Evolutionary conservation across 1,140 invertebrate genomes (phyloP).

Genomic region (Tetraneura akinire): DNA sequence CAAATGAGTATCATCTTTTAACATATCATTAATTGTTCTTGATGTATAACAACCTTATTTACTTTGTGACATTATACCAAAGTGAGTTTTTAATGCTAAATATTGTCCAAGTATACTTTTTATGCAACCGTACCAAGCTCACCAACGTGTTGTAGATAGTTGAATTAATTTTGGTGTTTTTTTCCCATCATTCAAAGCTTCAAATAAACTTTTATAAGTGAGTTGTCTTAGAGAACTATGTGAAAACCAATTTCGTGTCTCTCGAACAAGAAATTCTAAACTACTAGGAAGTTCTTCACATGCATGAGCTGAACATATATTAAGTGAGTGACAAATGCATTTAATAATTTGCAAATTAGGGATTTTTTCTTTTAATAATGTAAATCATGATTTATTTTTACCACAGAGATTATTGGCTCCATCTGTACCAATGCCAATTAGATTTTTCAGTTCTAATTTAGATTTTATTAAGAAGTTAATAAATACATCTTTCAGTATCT

Average conservation of each 20-base stretch:
- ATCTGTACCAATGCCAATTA: neutral
- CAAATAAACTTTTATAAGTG: neutral
- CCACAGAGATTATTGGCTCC: neutral
- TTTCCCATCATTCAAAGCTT: neutral
- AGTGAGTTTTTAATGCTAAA: neutral
- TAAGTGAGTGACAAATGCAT: neutral
- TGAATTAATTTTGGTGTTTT: neutral
- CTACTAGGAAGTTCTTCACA: neutral
- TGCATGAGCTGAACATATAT: neutral
- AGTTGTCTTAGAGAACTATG: neutral
- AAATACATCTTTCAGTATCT: neutral
- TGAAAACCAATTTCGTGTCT: neutral
- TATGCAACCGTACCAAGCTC: neutral
- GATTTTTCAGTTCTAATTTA: neutral
- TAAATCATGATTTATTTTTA: neutral
- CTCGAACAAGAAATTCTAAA: neutral
- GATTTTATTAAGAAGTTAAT: neutral
- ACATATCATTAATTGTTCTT: no score
- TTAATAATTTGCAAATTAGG: no score
- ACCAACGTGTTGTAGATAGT: neutral
- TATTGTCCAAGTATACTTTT: conserved; percentile 7
- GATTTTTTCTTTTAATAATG: neutral
- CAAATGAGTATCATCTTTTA: no score
- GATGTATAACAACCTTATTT: neutral
- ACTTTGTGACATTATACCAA: neutral